Evolutionary conservation across 1,140 invertebrate species (phyloP).

Genomic region (Helicoverpa armigera): DNA sequence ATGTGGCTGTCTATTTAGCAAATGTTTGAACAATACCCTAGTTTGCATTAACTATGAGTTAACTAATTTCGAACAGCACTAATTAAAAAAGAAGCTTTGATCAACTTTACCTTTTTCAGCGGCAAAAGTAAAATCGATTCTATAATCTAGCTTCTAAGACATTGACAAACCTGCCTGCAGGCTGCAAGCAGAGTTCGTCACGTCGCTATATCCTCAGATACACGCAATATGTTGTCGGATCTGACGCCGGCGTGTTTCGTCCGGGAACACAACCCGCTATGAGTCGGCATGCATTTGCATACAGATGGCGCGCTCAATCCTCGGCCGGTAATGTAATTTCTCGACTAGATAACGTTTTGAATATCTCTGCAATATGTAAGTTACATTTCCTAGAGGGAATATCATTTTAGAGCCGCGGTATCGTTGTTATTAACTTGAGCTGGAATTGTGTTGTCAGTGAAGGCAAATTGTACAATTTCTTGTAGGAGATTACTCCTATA

Average conservation of each 20-base stretch:
- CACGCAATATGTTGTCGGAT: not conserved
- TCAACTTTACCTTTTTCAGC: too few species aligned
- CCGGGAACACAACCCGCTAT: not conserved
- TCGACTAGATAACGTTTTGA: constrained; percentile 13
- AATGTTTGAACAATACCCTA: not conserved
- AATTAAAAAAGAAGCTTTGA: too few species aligned
- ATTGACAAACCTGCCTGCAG: too few species aligned
- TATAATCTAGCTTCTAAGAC: too few species aligned
- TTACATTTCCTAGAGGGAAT: constrained; percentile 17
- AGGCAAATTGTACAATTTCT: not conserved
- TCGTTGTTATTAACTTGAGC: not conserved
- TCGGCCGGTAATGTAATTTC: constrained; percentile 8
- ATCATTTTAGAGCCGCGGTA: not conserved
- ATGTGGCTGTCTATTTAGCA: not conserved
- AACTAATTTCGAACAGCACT: too few species aligned
- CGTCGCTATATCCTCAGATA: not conserved
- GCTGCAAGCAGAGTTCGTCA: not conserved
- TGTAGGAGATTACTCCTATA: not conserved
- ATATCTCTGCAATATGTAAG: constrained; percentile 19
- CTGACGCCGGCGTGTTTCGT: constrained; percentile 14
- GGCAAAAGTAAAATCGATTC: too few species aligned
- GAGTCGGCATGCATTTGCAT: constrained; percentile 27
- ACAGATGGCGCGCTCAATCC: constrained; percentile 36
- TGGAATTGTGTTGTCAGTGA: not conserved
- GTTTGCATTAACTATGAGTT: too few species aligned